Percentiles rank a stretch among this genome's conserved stretches.
phyloP scores from a whole-genome alignment of 1,140 invertebrate species.

The Lysiphlebus fabarum region DNA sequence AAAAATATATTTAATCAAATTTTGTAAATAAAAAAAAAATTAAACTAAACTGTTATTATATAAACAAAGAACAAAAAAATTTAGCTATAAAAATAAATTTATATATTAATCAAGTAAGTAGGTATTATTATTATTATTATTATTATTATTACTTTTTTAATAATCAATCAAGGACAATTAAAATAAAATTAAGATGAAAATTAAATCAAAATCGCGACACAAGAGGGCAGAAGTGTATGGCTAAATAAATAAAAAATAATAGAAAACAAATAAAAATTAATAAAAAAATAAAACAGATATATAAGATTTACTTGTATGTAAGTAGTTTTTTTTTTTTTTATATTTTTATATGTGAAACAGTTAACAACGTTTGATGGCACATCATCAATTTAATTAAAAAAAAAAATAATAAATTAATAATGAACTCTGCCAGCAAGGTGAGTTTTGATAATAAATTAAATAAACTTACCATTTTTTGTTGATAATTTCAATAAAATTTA shows the following conservation, averaged over 20 bases:
- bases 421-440: constrained; percentile 62
- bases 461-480: constrained; percentile 17
- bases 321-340: too few relatives aligned
- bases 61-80: too few relatives aligned
- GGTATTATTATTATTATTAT: too few relatives aligned
- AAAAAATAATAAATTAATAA: constrained; percentile 39
- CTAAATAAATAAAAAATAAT: too few relatives aligned
- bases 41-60: neutral
- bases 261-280: neutral
- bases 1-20: neutral
- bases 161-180: constrained; percentile 7
- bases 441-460: constrained; percentile 35
- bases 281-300: too few relatives aligned
- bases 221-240: constrained; percentile 32
- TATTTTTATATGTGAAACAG: too few relatives aligned
- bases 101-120: too few relatives aligned
- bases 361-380: constrained; percentile 3
- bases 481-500: constrained; percentile 18
- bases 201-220: constrained; percentile 23
- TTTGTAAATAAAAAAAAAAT: constrained; percentile 1
- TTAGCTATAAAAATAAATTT: too few relatives aligned
- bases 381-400: neutral
- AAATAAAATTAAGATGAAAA: neutral
- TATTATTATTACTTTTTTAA: too few relatives aligned
- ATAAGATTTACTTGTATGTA: too few relatives aligned